Evolutionary conservation across 2,113 vertebrate genomes (phyloP), one percentile per base, ranked within the genome.

Genomic region (Nesoenas mayeri): DNA sequence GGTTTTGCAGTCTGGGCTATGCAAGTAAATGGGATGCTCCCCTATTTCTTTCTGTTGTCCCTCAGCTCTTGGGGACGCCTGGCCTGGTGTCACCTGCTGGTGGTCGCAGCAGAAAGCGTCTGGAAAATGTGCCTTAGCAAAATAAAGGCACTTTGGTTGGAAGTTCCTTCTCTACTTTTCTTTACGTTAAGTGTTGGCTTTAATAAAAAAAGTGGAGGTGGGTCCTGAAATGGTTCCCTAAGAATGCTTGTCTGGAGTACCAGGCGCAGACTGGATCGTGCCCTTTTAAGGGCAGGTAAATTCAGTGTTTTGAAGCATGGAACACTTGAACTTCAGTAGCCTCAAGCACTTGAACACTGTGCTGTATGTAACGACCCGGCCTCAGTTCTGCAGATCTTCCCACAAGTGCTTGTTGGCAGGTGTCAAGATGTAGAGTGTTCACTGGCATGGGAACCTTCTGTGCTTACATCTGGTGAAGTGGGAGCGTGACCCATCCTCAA

Each of bases 61-160:
- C 16, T 9, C 2, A 3, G 11, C 53, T 36, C 57, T 2, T 0
- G 6, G 65, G 60, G 42, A 71, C 32, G 11, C 0, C 0, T 80
- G 66, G 24, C 13, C 40, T 36, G 53, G 15, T 75, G 78, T 16
- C 42, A 70, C n/a, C 28, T 0, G 53, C 17, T 40, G 53, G 44
- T 34, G 47, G 38, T 72, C 51, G 2, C 18, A 65, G 29, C 53
- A 72, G 57, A 12, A 66, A 8, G 28, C 31, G 25, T 58, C 20
- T 88, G 71, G 66, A 77, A 88, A 77, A 44, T 0, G 0, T 20
- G 4, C 58, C 61, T 42, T 32, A 26, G 36, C 20, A 61, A 51
- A 48, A 56, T 10, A 18, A 61, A 79, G 48, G 14, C 10, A 8
- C 28, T 25, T 40, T 44, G n/a, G 19, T 38, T 62, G 12, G 13